Evolutionary conservation across 2,888 invertebrate genomes (phyloP), one percentile per base, ranked within the genome.

Genomic region (Chymomyza fuscimana): DNA sequence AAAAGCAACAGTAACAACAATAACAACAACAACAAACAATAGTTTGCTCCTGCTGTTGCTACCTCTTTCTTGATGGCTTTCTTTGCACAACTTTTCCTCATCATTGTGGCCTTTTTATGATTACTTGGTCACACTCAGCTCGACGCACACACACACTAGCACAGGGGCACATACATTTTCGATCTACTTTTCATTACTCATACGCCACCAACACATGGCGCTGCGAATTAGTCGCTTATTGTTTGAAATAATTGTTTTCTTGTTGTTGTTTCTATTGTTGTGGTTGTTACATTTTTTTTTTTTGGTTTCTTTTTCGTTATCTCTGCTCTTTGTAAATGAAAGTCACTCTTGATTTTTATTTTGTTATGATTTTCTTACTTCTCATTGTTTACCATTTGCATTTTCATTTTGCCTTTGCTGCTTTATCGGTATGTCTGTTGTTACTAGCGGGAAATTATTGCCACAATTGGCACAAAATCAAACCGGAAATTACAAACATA

Each of bases 191-290:
- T 46, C 58, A 61, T 69, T 73, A 71, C 78, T 79, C 79, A 76
- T 73, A 69, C 54, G 68, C 73, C 73, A 76, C 73, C 70, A 72
- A 67, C 70, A 78, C 65, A 69, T 72, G 78, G 73, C 81, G 80
- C 82, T 79, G 78, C 79, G 82, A 87, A 82, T 84, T 87, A 88
- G 80, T 80, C 71, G 77, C 83, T 83, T 81, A 87, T 85, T 85
- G 85, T 87, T 67, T 77, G 86, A 67, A 74, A 83, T 87, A 87
- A 54, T 87, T 87, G 87, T 84, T 86, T 80, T 56, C 58, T 65
- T 54, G 64, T 54, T 54, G 64, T 54, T 54, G 16, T 54, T 46
- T 46, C 12, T 46, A 46, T 46, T 46, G 65, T 58, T 58, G 46
- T 58, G 32, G 65, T 29, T 58, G 46, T 19, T 54, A 54, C 19